A percentile compares a stretch with the other conserved stretches of the same genome.
phyloP scores from a whole-genome alignment of 2,888 invertebrate species.

The Thecocarcelia acutangulata region DNA sequence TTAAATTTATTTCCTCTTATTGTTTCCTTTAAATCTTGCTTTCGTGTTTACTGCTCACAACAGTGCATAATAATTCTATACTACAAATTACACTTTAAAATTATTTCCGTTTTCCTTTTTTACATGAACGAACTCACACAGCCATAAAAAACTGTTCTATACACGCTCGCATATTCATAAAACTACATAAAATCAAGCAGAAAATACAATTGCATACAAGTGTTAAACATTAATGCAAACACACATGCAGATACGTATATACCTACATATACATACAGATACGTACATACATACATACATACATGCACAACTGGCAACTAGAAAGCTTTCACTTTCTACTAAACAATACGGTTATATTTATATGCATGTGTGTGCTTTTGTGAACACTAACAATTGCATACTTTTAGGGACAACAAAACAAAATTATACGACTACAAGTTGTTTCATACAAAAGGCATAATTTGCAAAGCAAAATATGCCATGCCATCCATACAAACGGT shows the following conservation, averaged over 20 bases:
- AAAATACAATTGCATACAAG: conserved; percentile 11
- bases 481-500: conserved; percentile 3
- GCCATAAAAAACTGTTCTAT: neutral
- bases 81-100: conserved; percentile 52
- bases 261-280: neutral
- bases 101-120: conserved; percentile 59
- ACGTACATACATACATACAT: neutral
- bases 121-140: neutral
- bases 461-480: conserved; percentile 42
- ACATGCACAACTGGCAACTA: neutral
- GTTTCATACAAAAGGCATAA: conserved; percentile 32
- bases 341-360: conserved; percentile 11
- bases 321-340: conserved; percentile 41
- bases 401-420: conserved; percentile 22
- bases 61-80: conserved; percentile 39
- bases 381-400: conserved; percentile 28
- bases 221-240: neutral
- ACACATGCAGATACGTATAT: neutral
- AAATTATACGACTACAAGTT: conserved; percentile 33
- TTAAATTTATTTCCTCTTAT: conserved; percentile 34
- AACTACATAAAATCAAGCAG: conserved; percentile 7
- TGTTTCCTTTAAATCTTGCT: conserved; percentile 30
- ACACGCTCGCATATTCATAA: neutral
- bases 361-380: neutral
- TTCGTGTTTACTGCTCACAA: conserved; percentile 19